phyloP scores from a whole-genome alignment of 2,888 invertebrate genomes.

The Ochlodes sylvanus region DNA sequence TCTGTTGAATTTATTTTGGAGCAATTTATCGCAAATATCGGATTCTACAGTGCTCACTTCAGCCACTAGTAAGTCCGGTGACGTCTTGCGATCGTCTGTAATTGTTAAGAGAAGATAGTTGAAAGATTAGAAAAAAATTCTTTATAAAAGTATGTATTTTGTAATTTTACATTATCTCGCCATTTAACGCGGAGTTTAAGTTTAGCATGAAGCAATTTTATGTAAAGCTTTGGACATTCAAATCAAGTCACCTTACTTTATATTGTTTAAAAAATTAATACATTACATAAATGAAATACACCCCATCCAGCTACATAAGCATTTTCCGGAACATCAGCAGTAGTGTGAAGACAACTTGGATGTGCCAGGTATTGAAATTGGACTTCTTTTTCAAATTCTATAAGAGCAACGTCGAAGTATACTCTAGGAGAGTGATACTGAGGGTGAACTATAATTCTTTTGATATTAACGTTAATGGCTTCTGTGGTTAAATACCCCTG shows the following conservation, averaged over 20 bases:
- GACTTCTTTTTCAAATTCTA: slow-evolving; percentile 45
- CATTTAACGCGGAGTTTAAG: no score
- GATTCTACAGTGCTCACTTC: slow-evolving; percentile 47
- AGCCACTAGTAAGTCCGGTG: slow-evolving; percentile 43
- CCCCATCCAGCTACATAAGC: slow-evolving; percentile 51
- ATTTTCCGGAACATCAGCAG: slow-evolving; percentile 38
- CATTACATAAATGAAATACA: slow-evolving; percentile 47
- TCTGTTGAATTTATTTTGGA: background rate
- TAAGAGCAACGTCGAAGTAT: slow-evolving; percentile 51
- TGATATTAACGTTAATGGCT: slow-evolving; percentile 43
- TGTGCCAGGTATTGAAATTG: slow-evolving; percentile 42
- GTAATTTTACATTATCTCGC: no score
- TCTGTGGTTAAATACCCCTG: background rate
- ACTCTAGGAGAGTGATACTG: slow-evolving; percentile 46
- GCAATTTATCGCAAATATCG: background rate
- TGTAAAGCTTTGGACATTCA: no score
- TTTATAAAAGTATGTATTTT: no score
- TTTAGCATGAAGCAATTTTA: no score
- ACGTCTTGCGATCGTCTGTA: slow-evolving; percentile 8
- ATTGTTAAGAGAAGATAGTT: background rate
- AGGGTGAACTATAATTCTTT: slow-evolving; percentile 45
- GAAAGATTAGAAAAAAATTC: no score
- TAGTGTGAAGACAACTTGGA: slow-evolving; percentile 50
- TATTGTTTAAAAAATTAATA: background rate
- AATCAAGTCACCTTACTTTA: no score